These are phyloP conservation scores for Phrynocephalus versicolor DNA, from an alignment of 2,113 vertebrate species.

Conservation along the genomic window DNA sequence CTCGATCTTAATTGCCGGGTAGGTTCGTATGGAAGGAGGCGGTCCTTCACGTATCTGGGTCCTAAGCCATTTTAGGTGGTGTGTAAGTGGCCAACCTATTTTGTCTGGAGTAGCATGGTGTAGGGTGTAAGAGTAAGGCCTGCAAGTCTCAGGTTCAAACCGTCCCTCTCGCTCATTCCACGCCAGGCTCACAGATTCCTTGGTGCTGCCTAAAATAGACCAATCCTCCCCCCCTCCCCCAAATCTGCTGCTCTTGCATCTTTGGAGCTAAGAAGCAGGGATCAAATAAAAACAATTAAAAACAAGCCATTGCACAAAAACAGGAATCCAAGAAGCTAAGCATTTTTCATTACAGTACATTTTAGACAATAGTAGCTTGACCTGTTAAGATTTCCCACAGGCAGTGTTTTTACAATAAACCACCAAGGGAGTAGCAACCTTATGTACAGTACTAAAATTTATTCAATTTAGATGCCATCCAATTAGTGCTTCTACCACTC, in stretches of 20 bases:
- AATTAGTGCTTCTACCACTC: no score
- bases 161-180: not conserved
- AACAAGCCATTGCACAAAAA: not conserved
- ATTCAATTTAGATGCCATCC: no score
- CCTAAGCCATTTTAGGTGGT: not conserved
- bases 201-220: no score
- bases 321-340: not conserved
- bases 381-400: not conserved
- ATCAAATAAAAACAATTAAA: not conserved
- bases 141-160: not conserved
- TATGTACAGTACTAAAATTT: no score
- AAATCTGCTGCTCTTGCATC: not conserved
- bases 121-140: not conserved
- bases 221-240: no score
- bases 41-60: no score
- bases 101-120: no score
- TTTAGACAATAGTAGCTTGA: not conserved
- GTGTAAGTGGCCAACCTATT: not conserved
- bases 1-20: no score
- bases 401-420: not conserved
- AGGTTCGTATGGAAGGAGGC: no score
- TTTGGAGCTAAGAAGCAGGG: not conserved
- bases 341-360: no score
- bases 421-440: not conserved
- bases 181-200: not conserved